Evolutionary conservation across 2,797 vertebrate species (phyloP).

Genomic region (Eospalax fontanierii): DNA sequence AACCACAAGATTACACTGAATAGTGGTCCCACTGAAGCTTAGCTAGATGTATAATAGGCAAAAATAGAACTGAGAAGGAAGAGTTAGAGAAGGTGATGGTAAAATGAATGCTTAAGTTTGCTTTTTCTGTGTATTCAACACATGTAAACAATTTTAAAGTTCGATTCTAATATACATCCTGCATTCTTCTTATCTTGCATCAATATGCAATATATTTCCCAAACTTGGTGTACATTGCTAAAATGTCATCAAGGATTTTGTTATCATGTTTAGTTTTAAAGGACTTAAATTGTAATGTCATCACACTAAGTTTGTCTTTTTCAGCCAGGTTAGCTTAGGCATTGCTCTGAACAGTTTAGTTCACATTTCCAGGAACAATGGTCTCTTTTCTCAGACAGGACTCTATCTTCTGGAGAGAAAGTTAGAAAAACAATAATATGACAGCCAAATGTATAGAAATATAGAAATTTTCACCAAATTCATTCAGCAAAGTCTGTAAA

Average conservation of each 20-base stretch:
- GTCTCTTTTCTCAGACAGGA: background rate
- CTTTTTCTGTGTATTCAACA: background rate
- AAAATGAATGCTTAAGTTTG: background rate
- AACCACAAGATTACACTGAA: conserved; percentile 4
- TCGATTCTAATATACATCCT: background rate
- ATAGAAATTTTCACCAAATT: background rate
- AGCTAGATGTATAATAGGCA: background rate
- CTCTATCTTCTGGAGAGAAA: background rate
- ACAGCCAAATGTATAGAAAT: background rate
- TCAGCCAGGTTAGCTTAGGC: background rate
- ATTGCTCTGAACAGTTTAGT: background rate
- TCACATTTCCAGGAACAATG: background rate
- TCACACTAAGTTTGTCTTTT: background rate
- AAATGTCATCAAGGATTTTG: background rate
- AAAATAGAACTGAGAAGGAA: conserved; percentile 15
- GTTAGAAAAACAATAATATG: background rate
- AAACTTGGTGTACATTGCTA: background rate
- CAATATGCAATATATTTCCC: background rate
- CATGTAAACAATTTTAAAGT: conserved; percentile 35
- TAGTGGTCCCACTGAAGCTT: background rate
- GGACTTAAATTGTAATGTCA: background rate
- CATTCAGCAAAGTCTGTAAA: no score
- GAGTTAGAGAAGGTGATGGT: background rate
- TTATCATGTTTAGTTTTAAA: background rate
- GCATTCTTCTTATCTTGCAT: background rate